Percentiles rank a stretch among this genome's conserved stretches.
These are phyloP conservation scores for Eurystomus gularis DNA, from an alignment of 2,113 vertebrate genomes.

Conservation along the genomic window DNA sequence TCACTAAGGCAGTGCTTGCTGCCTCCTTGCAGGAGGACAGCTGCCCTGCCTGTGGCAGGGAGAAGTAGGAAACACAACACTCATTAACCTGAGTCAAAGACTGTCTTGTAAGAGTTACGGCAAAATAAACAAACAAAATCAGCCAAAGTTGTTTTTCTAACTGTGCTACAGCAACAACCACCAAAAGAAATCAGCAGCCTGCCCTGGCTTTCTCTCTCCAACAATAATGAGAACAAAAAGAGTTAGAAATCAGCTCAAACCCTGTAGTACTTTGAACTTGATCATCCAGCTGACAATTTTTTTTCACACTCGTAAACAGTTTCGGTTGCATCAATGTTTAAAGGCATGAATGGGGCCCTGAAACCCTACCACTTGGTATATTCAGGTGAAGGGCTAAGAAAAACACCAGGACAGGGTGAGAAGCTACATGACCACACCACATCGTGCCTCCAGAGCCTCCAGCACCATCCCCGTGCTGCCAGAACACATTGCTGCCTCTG, in stretches of 20 bases:
- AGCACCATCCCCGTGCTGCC: not conserved
- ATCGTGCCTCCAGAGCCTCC: accelerated
- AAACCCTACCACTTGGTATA: not conserved
- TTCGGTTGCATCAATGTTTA: not conserved
- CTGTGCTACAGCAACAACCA: not conserved
- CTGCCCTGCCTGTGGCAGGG: not conserved
- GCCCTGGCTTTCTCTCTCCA: not conserved
- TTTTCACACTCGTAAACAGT: not conserved
- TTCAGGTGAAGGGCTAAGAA: not conserved
- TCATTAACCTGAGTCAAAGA: not conserved
- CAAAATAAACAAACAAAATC: not conserved
- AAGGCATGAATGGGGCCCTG: accelerated
- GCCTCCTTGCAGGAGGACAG: not conserved
- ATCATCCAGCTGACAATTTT: not conserved
- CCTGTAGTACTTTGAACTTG: not conserved
- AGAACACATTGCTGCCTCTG: accelerated
- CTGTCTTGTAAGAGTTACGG: not conserved
- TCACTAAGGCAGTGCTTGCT: not conserved
- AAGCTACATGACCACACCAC: not conserved
- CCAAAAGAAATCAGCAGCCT: not conserved
- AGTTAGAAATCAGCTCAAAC: not conserved
- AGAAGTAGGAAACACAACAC: not conserved
- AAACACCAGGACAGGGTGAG: not conserved
- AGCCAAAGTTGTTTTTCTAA: not conserved
- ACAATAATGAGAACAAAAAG: not conserved